Conservation (phyloP, 2,113 vertebrate genomes). For the Salvator merianae region DNA sequence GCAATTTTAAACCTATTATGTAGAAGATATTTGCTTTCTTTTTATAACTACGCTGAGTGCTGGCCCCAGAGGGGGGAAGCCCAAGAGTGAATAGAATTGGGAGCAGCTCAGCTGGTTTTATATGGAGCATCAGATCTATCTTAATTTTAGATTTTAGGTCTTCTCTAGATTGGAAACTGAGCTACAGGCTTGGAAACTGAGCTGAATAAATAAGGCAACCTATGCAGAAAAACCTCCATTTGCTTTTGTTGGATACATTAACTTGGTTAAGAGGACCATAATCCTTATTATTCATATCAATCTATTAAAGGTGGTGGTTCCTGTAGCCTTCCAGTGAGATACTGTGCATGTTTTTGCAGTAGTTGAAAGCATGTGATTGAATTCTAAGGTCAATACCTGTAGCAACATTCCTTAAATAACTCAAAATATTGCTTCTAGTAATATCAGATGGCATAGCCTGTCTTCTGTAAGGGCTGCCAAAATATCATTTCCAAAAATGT, state of each 20-base stretch:
- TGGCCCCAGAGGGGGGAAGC: neutral
- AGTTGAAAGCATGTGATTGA: neutral
- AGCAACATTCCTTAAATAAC: neutral
- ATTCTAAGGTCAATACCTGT: neutral
- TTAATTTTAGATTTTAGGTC: neutral
- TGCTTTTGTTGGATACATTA: neutral
- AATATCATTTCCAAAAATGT: neutral
- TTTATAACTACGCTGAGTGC: constrained; percentile 1
- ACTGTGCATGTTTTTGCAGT: neutral
- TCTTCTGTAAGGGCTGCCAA: neutral
- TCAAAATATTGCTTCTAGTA: neutral
- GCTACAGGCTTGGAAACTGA: neutral
- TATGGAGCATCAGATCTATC: neutral
- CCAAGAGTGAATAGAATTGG: neutral
- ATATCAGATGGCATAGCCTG: neutral
- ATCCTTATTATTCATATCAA: neutral
- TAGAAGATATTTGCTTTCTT: constrained; percentile 11
- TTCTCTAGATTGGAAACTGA: neutral
- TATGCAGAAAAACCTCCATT: neutral
- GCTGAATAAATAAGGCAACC: neutral
- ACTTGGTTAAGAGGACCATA: neutral
- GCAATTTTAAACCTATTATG: constrained; percentile 19
- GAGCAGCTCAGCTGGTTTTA: neutral
- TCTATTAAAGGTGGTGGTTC: neutral
- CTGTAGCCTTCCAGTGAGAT: neutral